Base-by-base conservation (phyloP, 2,888 invertebrate species). In the Pyrocoelia pectoralis region DNA sequence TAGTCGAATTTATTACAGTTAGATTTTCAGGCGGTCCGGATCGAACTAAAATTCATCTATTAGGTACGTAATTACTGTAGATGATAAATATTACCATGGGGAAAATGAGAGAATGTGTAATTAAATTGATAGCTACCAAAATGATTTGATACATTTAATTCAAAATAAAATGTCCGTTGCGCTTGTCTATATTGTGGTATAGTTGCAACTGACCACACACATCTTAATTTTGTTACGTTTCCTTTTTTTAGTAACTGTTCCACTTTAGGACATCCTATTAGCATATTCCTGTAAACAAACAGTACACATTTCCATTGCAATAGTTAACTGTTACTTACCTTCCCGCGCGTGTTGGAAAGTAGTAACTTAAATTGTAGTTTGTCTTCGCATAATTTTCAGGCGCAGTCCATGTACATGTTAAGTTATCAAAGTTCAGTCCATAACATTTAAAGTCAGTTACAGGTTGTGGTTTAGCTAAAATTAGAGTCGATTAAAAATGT, bases 391-490 rank as follows among this genome's bases (percentile, higher is more conserved):
- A 85, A 78, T 88, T 81, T 18, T 83, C 73, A 0, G 88, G 87
- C 48, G 84, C 83, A 0, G 84, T 86, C 89, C 94, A 95, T 1
- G 87, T 84, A 76, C 95, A 95, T 10, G 86, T 89, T 70, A 95
- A 81, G 71, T 86, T 86, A 55, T 89, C 86, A 82, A 91, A 89
- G 77, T 94, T 92, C 68, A 85, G 82, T 9, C 92, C 89, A 51
- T 88, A 80, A 75, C 95, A 95, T 18, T 82, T 81, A 73, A 95
- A 93, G 77, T 92, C 87, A 6, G 82, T 79, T 1, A 93, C 89
- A 70, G 84, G 79, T 62, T 83, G 77, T 0, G 94, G 94, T 56
- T 85, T 82, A 40, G 78, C 87, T 87, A 76, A 50, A 80, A 80
- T 56, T 59, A 58, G 8, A n/a, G n/a, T n/a, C 8, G 33, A 6